These are phyloP conservation scores for Trachythela sp. DNA, from an alignment of 64 coral and sea anemone species.

Conservation along the genomic window DNA sequence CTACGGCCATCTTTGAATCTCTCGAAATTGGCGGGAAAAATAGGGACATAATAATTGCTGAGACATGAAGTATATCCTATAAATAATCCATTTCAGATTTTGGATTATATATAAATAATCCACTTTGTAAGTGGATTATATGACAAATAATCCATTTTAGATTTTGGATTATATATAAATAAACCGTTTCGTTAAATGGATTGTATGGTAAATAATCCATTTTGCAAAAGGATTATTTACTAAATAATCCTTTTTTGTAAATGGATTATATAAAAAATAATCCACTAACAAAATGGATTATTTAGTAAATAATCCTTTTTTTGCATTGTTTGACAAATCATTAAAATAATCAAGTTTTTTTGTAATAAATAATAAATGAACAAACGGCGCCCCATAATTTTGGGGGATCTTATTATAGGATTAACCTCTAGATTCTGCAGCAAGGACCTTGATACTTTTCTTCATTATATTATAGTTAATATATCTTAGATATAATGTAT, in stretches of 20 bases:
- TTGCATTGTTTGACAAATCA: too few species aligned
- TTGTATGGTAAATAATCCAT: neutral
- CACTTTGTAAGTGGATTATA: neutral
- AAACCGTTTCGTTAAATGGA: neutral
- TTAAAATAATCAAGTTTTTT: too few species aligned
- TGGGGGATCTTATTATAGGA: too few species aligned
- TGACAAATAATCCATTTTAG: neutral
- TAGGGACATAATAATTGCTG: neutral
- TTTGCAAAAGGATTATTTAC: neutral
- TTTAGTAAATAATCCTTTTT: neutral
- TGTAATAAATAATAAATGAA: too few species aligned
- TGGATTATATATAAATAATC: neutral
- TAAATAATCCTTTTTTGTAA: neutral
- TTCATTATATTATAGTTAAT: too few species aligned
- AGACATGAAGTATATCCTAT: neutral
- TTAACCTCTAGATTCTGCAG: too few species aligned
- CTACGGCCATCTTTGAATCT: neutral
- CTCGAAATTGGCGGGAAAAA: neutral
- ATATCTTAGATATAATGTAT: too few species aligned
- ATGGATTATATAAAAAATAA: neutral
- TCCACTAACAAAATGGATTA: neutral
- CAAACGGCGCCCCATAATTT: too few species aligned
- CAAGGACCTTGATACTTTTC: too few species aligned
- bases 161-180: neutral
- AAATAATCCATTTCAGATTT: neutral